Base-by-base conservation (phyloP, 2,113 vertebrate species). In the Ornithorhynchus anatinus region DNA sequence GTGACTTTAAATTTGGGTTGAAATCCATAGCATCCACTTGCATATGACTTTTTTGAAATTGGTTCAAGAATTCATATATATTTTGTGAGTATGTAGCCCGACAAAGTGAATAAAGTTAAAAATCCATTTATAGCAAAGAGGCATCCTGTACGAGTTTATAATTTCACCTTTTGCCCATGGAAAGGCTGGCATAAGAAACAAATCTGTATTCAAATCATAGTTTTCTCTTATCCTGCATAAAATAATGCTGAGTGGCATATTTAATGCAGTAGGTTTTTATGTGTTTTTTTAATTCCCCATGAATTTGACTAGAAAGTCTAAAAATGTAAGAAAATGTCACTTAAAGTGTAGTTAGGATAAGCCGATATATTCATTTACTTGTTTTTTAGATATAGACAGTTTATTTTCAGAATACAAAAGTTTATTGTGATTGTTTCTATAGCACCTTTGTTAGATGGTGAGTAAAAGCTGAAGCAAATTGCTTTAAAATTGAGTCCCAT, bases 161-260 rank as follows among this genome's bases (percentile, higher is more conserved):
- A 39, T 72, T 50, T 35, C 20, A 84, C 38, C 14, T 12, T 44
- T 69, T 60, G 37, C 10, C 11, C 9, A 20, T 65, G 15, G 32
- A 45, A 71, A 70, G 10, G 56, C 39, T 33, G 45, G 20, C 36
- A 45, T 38, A 48, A 44, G 16, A 20, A 5, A 69, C 33, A 13
- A 65, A 59, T 38, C 72, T 33, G 23, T 33, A 25, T 57, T 68
- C 20, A 60, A 73, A 27, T 33, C 20, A 56, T 50, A 51, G 20
- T 71, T 83, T 70, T 19, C 42, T 53, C 16, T 68, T 67, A 33
- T 59, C 75, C 77, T 69, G 51, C 9, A 33, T 53, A 27, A 73
- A 14, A 31, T 76, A 69, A 5, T 66, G 27, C 53, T 69, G 38
- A 42, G 25, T 61, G 59, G 25, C 16, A 4, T 6, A 35, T 65